phyloP scores from a whole-genome alignment of 2,888 invertebrate species.

The Dendrolimus pini region DNA sequence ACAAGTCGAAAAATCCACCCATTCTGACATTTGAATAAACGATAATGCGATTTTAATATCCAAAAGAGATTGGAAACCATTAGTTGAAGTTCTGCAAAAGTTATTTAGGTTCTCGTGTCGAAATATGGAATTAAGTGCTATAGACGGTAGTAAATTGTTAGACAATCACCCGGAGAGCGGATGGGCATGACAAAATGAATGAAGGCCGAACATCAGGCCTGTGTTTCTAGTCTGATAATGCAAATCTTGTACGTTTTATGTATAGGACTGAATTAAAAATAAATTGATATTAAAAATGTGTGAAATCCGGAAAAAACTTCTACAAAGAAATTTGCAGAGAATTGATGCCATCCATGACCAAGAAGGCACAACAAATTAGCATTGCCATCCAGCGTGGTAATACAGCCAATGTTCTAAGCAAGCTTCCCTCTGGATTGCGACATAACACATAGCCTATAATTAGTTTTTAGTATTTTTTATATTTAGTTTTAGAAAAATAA shows the following conservation, averaged over 20 bases:
- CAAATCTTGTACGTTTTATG: background rate
- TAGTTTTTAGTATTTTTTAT: no score
- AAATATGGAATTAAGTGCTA: conserved; percentile 4
- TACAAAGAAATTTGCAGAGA: no score
- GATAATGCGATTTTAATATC: background rate
- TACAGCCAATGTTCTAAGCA: no score
- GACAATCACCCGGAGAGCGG: conserved; percentile 36
- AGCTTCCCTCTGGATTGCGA: no score
- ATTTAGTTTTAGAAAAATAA: no score
- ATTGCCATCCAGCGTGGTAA: no score
- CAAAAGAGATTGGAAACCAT: background rate
- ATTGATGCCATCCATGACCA: no score
- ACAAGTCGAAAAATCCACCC: background rate
- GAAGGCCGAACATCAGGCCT: conserved; percentile 29
- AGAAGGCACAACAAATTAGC: no score
- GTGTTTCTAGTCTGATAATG: background rate
- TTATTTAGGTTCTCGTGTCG: conserved; percentile 7
- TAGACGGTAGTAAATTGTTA: conserved; percentile 22
- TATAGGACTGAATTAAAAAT: no score
- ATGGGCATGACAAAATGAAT: conserved; percentile 35
- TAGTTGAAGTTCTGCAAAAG: background rate
- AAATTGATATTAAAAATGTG: no score
- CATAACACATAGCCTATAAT: no score
- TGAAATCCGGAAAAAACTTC: no score
- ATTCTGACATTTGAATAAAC: background rate